Evolutionary conservation across 2,797 vertebrate species (phyloP).

Genomic region (Microchirus variegatus): DNA sequence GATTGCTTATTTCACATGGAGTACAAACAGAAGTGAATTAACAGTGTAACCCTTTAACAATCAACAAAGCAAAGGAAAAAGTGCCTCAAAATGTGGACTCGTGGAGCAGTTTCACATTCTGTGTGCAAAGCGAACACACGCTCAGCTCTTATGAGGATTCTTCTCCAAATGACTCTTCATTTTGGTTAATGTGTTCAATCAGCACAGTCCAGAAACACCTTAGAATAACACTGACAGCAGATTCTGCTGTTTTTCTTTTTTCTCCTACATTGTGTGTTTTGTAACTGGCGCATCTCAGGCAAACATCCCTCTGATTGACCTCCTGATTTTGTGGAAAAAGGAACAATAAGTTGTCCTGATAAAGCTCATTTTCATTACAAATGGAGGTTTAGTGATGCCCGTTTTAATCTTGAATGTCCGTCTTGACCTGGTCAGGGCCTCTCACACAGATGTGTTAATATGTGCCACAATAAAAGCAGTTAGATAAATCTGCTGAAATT

Average conservation of each 20-base stretch:
- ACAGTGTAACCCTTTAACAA: constrained; percentile 34
- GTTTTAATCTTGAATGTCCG: neutral
- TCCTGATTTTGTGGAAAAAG: neutral
- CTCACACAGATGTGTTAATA: too few species aligned
- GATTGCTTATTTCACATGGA: constrained; percentile 49
- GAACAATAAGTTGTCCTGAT: constrained; percentile 5
- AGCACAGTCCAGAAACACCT: constrained; percentile 6
- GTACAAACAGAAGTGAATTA: constrained; percentile 11
- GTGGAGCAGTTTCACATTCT: constrained; percentile 47
- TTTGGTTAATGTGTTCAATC: constrained; percentile 18
- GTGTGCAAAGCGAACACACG: constrained; percentile 32
- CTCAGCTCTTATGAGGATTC: neutral
- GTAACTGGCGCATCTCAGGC: neutral
- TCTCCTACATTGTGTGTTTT: neutral
- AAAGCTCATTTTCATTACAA: neutral
- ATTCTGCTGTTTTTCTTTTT: neutral
- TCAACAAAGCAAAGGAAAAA: constrained; percentile 34
- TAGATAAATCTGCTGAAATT: too few species aligned
- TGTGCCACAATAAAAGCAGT: too few species aligned
- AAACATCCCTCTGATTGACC: constrained; percentile 21
- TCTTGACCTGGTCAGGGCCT: too few species aligned
- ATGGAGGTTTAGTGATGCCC: neutral
- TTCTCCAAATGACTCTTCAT: too few species aligned
- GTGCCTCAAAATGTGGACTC: constrained; percentile 19
- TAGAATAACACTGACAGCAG: neutral